Evolutionary conservation across 2,113 vertebrate species (phyloP).

Genomic region (Telmatochromis sp.): DNA sequence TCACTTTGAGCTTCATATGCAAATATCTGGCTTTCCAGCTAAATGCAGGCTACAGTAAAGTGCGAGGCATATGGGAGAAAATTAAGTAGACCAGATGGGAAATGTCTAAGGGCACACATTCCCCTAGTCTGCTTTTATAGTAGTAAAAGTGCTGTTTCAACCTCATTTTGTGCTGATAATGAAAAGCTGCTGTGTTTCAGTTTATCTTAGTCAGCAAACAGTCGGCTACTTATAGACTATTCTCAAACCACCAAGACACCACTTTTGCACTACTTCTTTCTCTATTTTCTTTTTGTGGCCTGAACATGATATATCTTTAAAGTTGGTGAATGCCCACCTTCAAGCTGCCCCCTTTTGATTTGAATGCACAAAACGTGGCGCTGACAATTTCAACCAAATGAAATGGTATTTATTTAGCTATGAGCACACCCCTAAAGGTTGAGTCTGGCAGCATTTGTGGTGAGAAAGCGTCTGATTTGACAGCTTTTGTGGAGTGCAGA

Average conservation of each 20-base stretch:
- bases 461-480: not conserved
- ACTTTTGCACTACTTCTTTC: not conserved
- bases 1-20: not conserved
- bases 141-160: conserved; percentile 5
- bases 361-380: not conserved
- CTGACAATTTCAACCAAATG: not conserved
- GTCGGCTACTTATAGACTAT: not conserved
- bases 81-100: conserved; percentile 31
- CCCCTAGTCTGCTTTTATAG: conserved; percentile 4
- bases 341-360: not conserved
- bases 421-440: not conserved
- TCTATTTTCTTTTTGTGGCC: not conserved
- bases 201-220: conserved; percentile 26
- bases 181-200: conserved; percentile 4
- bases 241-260: not conserved
- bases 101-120: conserved; percentile 31
- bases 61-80: not conserved
- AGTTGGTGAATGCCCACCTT: not conserved
- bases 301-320: not conserved
- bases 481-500: not conserved
- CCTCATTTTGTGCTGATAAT: conserved; percentile 32
- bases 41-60: not conserved
- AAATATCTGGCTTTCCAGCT: not conserved
- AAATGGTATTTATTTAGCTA: not conserved
- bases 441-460: not conserved